A percentile compares a stretch with the other conserved stretches of the same genome.
These are phyloP conservation scores for Rynchops niger DNA, from an alignment of 2,113 vertebrate genomes.

Conservation along the genomic window DNA sequence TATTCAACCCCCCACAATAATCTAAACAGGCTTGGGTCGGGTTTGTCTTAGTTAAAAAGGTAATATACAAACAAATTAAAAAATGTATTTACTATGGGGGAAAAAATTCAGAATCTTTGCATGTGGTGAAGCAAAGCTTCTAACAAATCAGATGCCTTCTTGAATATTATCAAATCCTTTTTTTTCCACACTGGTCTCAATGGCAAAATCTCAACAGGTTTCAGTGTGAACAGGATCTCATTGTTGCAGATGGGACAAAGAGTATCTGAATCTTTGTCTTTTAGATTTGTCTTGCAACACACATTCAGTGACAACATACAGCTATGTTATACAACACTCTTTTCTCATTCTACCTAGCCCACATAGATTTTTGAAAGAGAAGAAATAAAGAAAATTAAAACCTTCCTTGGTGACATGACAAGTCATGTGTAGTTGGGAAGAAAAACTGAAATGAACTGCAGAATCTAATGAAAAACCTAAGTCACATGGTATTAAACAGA, in stretches of 20 bases:
- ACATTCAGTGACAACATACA: neutral
- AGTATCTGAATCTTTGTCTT: neutral
- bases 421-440: neutral
- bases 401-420: neutral
- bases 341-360: neutral
- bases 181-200: neutral
- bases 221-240: neutral
- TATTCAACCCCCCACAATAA: neutral
- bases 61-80: neutral
- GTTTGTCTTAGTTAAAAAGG: neutral
- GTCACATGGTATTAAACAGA: neutral
- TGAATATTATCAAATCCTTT: neutral
- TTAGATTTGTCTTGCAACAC: neutral
- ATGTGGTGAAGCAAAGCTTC: neutral
- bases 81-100: rapidly evolving
- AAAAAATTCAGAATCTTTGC: neutral
- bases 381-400: neutral
- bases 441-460: neutral
- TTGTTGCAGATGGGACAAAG: neutral
- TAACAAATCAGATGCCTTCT: neutral
- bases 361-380: neutral
- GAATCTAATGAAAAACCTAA: neutral
- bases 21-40: neutral
- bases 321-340: neutral
- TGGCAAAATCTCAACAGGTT: neutral